These are phyloP conservation scores for Heliconius melpomene DNA, from an alignment of 1,140 invertebrate genomes.

Conservation along the genomic window DNA sequence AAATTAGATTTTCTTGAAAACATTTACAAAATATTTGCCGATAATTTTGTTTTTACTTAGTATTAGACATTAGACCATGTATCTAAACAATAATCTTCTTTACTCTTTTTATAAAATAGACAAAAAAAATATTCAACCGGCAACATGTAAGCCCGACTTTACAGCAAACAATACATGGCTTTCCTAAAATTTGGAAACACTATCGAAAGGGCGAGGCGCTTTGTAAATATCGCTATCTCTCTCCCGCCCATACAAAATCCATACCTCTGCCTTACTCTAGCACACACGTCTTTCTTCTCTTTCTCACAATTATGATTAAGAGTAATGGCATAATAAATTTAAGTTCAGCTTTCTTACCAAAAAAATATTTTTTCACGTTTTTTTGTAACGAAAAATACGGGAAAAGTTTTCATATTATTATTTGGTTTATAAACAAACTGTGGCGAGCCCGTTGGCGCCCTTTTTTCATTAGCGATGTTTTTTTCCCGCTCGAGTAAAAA, in stretches of 20 bases:
- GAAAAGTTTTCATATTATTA: slow-evolving; percentile 57
- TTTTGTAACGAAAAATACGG: slow-evolving; percentile 50
- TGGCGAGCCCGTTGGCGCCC: slow-evolving; percentile 43
- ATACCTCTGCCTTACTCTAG: slow-evolving; percentile 45
- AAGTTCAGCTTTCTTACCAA: slow-evolving; percentile 52
- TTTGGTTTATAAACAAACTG: slow-evolving; percentile 59
- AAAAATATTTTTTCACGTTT: slow-evolving; percentile 48
- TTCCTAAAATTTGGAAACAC: slow-evolving; percentile 81
- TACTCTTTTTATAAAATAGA: too few relatives aligned
- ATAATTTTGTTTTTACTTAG: too few relatives aligned
- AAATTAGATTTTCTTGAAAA: too few relatives aligned
- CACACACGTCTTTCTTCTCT: slow-evolving; percentile 41
- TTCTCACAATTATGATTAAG: slow-evolving; percentile 64
- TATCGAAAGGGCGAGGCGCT: slow-evolving; percentile 71
- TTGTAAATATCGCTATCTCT: slow-evolving; percentile 59
- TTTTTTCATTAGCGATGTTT: slow-evolving; percentile 53
- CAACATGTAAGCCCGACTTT: slow-evolving; percentile 60
- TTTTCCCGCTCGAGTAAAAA: slow-evolving; percentile 51
- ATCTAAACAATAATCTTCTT: too few relatives aligned
- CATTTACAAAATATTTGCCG: too few relatives aligned
- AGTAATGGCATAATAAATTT: slow-evolving; percentile 68
- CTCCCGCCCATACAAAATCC: slow-evolving; percentile 29
- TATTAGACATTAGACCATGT: too few relatives aligned
- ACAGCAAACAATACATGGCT: slow-evolving; percentile 73
- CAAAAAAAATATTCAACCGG: slow-evolving; percentile 26